These are phyloP conservation scores for Eudorcas thomsonii DNA, from an alignment of 2,113 vertebrate species.

Conservation along the genomic window DNA sequence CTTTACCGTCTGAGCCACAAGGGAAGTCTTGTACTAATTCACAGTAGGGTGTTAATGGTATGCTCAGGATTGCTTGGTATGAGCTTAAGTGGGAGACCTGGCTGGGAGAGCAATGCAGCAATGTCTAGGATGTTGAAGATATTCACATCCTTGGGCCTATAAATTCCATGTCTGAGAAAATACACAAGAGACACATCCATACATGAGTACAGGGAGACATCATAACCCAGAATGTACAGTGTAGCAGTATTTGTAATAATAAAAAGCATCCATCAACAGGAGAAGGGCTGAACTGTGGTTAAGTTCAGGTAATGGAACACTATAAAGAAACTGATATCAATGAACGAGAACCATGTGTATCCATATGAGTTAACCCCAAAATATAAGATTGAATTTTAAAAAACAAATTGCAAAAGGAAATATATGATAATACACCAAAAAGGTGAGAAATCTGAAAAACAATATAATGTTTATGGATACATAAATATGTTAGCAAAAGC, in stretches of 20 bases:
- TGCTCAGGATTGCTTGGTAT: too few species aligned
- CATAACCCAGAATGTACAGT: neutral
- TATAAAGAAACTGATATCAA: neutral
- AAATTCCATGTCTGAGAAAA: neutral
- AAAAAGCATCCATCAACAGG: neutral
- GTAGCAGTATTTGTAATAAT: neutral
- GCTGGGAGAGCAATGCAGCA: neutral
- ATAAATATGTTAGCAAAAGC: neutral
- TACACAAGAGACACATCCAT: neutral
- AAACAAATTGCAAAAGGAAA: neutral
- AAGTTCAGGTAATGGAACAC: neutral
- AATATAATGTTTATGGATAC: neutral
- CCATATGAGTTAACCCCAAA: neutral
- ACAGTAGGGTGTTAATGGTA: too few species aligned
- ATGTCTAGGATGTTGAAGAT: neutral
- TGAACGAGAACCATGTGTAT: neutral
- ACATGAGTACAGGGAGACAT: neutral
- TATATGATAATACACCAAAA: neutral
- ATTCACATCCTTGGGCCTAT: neutral
- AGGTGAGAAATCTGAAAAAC: neutral
- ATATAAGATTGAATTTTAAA: neutral
- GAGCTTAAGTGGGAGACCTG: neutral
- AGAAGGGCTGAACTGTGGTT: neutral
- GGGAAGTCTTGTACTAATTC: too few species aligned
- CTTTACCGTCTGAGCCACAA: too few species aligned